Base-by-base conservation (phyloP, 2,888 invertebrate species). In the Ichneumoninae sp. region DNA sequence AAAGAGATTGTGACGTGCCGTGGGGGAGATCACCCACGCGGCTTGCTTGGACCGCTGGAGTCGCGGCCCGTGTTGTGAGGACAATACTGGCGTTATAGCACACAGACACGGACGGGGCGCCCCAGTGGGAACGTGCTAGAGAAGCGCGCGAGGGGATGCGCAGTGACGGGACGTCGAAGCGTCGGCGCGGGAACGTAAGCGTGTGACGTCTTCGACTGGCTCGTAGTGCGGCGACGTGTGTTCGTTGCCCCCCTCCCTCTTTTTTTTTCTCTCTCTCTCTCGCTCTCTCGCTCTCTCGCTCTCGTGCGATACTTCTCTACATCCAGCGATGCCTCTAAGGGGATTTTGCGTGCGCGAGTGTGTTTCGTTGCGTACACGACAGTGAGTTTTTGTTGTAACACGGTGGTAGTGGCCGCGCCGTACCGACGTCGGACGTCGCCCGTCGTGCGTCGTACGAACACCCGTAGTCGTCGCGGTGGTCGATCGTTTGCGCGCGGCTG, bases 101-200 rank as follows among this genome's bases (percentile, higher is more conserved):
- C 66, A 66, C 80, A 47, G 16, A 40, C 13, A 44, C 13, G 44
- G 44, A 47, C 44, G 44, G 57, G 26, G 10, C 22, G 57, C 13
- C 57, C 54, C 22, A 10, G 73, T n/a, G 40, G 54, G 26, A 78
- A 33, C 69, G 70, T 30, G 70, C 33, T 19, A 36, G 26, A 69
- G 69, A 69, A 60, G 75, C 86, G 83, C 85, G 52, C 44, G 77
- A 76, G 83, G 78, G 74, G 80, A 81, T 86, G 86, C 86, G 86
- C 86, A 74, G 69, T 65, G 70, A 63, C 19, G 77, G 66, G 71
- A 65, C 47, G 40, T 68, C n/a, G 13, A 57, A 54, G 86, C 85
- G 86, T 86, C 85, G 85, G 85, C 85, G 86, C 86, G 83, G 66
- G 69, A 79, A 54, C 81, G 69, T 52, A 57, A 63, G 44, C 68